A percentile compares a stretch with the other conserved stretches of the same genome.
These are phyloP conservation scores for Pseudomyrmex pallidus DNA, from an alignment of 1,140 invertebrate species.

Conservation along the genomic window DNA sequence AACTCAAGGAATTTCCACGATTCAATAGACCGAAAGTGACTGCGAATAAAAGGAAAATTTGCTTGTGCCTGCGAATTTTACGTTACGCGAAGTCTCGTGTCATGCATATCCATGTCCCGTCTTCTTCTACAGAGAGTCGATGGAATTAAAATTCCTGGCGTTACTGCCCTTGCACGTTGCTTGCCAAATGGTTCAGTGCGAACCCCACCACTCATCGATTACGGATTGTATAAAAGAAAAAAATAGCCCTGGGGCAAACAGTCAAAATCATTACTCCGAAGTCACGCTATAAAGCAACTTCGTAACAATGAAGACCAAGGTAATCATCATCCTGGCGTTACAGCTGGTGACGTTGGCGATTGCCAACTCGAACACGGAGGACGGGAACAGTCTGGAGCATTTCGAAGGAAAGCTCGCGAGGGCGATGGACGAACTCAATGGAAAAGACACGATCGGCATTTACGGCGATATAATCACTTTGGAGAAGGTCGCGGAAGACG, in stretches of 20 bases:
- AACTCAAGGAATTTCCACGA: constrained; percentile 2
- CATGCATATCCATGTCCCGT: constrained; percentile 24
- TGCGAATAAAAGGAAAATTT: constrained; percentile 81
- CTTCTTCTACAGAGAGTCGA: constrained; percentile 57
- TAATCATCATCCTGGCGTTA: constrained; percentile 62
- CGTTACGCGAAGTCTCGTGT: constrained; percentile 57
- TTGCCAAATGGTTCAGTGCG: constrained; percentile 84
- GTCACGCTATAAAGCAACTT: constrained; percentile 47
- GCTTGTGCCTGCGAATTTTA: constrained; percentile 55
- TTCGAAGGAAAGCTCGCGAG: constrained; percentile 75
- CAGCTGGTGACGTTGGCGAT: constrained; percentile 65
- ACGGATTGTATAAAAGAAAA: constrained; percentile 82
- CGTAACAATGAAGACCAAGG: constrained; percentile 61
- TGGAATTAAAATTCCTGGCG: constrained; percentile 83
- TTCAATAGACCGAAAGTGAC: constrained; percentile 77
- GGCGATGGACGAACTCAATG: constrained; percentile 79
- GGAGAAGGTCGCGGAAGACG: constrained; percentile 74
- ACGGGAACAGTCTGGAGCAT: constrained; percentile 49
- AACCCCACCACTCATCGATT: constrained; percentile 76
- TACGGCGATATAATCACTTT: constrained; percentile 79
- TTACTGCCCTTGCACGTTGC: constrained; percentile 72
- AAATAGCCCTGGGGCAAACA: constrained; percentile 75
- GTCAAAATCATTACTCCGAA: constrained; percentile 76
- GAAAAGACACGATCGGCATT: constrained; percentile 75
- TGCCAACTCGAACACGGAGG: constrained; percentile 14